phyloP scores from a whole-genome alignment of 2,113 vertebrate species.

The Apodemus sylvaticus region DNA sequence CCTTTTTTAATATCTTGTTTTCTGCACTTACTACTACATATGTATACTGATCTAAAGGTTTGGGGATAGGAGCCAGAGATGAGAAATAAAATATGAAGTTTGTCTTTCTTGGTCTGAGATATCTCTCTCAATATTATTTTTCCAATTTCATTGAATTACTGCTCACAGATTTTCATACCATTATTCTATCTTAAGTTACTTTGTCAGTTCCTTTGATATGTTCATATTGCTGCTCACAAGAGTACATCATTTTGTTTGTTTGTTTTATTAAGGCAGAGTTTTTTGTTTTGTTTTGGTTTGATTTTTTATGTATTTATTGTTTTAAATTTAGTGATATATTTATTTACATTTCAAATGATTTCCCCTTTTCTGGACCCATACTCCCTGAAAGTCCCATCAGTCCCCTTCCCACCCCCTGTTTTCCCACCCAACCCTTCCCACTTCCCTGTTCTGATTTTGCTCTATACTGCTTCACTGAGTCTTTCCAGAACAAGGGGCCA shows the following conservation, averaged over 20 bases:
- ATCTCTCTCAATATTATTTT: not conserved
- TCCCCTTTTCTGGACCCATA: no score
- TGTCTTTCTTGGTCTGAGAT: not conserved
- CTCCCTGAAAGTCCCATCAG: no score
- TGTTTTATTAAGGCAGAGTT: not conserved
- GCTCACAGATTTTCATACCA: not conserved
- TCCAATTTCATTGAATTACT: not conserved
- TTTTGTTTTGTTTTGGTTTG: no score
- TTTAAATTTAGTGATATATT: no score
- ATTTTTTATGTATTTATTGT: no score
- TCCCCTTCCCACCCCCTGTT: no score
- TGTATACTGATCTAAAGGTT: not conserved
- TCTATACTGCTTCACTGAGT: no score
- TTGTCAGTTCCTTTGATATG: not conserved
- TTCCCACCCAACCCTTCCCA: no score
- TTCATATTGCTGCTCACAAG: not conserved
- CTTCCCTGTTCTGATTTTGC: no score
- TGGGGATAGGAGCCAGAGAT: not conserved
- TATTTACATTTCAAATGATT: no score
- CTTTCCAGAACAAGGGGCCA: no score
- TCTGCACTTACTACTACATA: not conserved
- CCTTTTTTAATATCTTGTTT: not conserved
- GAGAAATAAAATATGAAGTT: not conserved
- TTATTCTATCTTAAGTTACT: not conserved
- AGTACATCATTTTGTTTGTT: not conserved